Evolutionary conservation across 2,888 invertebrate genomes (phyloP).

Genomic region (Perithous albicinctus): DNA sequence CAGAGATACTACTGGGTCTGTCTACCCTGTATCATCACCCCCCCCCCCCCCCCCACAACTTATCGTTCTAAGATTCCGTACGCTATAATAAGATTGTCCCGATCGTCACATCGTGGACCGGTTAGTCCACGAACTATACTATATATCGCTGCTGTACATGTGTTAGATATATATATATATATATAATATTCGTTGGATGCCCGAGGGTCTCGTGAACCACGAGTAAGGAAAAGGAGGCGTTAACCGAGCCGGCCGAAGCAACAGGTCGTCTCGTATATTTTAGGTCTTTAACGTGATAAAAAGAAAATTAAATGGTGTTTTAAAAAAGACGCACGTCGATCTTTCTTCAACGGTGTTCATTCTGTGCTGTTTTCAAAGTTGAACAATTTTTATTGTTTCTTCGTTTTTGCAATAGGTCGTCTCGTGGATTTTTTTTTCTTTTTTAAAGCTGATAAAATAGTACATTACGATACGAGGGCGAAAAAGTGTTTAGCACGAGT

Average conservation of each 20-base stretch:
- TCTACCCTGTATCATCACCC: conserved; percentile 28
- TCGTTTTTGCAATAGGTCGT: no score
- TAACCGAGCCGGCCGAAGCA: conserved; percentile 32
- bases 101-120: conserved; percentile 52
- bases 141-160: conserved; percentile 15
- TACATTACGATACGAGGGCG: no score
- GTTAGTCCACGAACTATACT: conserved; percentile 41
- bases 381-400: no score
- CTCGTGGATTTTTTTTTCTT: no score
- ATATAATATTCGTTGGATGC: conserved; percentile 22
- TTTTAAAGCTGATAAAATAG: no score
- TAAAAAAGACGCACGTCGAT: background rate
- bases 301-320: background rate
- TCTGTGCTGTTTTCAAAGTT: no score
- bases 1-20: background rate
- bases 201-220: conserved; percentile 28
- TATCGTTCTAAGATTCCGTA: no score
- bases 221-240: conserved; percentile 26
- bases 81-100: conserved; percentile 48
- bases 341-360: background rate
- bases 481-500: no score
- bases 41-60: no score
- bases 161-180: conserved; percentile 20
- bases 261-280: conserved; percentile 12
- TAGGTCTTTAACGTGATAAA: background rate